Evolutionary conservation across 2,888 invertebrate genomes (phyloP), one percentile per base, ranked within the genome.

Genomic region (Chalcis sispes): DNA sequence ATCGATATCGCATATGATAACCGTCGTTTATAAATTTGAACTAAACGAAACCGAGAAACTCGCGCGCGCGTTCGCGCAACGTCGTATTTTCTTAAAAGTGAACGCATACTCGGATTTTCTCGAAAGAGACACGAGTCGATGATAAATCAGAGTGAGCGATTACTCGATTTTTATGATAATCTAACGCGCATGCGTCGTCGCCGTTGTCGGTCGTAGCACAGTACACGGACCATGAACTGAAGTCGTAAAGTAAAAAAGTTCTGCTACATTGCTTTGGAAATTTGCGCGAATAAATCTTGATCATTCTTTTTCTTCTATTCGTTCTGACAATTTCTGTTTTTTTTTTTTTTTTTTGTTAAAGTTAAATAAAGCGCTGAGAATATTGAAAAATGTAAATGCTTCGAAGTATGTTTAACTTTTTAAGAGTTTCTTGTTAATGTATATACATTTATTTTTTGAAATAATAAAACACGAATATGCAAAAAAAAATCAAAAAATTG

Each of bases 201-300:
- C 50, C 20, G 20, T n/a, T n/a, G 7, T 50, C 50, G 50, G 15
- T 54, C 36, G 56, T 18, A 72, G 32, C 42, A 23, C 52, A 10
- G 20, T 23, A 5, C 42, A 29, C 40, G 27, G 10, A 1, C 23
- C 5, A 42, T 4, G 18, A 40, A 23, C 29, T 10, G 40, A 20
- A 42, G 46, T 40, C 62, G 20, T 75, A 75, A 75, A 69, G 62
- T 58, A 56, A 75, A n/a, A 75, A 69, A 69, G 69, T 75, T 75
- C 46, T 75, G 74, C 62, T 69, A 70, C 64, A 70, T 62, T 69
- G 74, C 74, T 3, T 36, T 18, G 64, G 69, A 64, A 69, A 69
- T 69, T 69, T 74, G 69, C 67, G 36, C 8, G n/a, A 29, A n/a
- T 8, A 32, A 18, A 7, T 5, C 18, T 32, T 8, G 18, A 1